phyloP scores from a whole-genome alignment of 2,113 vertebrate species.

The Cnemophilus loriae region DNA sequence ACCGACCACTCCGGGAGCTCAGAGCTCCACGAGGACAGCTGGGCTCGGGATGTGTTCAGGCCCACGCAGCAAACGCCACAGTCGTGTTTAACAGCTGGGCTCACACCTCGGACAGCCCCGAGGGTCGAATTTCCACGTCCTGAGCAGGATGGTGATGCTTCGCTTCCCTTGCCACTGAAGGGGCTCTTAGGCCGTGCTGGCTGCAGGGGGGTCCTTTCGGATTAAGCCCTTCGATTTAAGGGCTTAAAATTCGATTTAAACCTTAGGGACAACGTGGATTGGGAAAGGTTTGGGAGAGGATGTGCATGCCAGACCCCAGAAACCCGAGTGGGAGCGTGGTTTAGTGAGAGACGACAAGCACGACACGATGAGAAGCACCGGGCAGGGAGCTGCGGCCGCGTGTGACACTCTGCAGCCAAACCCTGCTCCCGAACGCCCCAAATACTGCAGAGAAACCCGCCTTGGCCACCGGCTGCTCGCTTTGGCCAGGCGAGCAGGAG shows the following conservation, averaged over 20 bases:
- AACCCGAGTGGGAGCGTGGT: accelerated
- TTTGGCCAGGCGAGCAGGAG: background rate
- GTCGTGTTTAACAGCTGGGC: background rate
- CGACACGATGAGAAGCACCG: accelerated
- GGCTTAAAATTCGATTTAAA: too few species aligned
- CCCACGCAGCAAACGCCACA: background rate
- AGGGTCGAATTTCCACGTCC: background rate
- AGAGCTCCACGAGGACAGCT: accelerated
- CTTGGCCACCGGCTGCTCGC: background rate
- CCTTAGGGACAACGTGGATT: accelerated
- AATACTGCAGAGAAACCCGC: background rate
- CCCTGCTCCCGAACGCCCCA: too few species aligned
- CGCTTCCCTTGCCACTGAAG: background rate
- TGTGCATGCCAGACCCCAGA: background rate
- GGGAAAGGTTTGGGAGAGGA: background rate
- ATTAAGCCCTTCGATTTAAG: too few species aligned
- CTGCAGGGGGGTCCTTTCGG: accelerated
- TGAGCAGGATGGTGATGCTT: accelerated
- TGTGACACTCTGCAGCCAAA: background rate
- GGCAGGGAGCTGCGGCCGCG: background rate
- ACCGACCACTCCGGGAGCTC: background rate
- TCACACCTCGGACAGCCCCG: background rate
- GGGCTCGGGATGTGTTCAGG: accelerated
- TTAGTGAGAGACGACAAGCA: background rate
- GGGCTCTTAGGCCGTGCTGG: too few species aligned